phyloP scores from a whole-genome alignment of 2,113 vertebrate species.

The Thymallus thymallus region DNA sequence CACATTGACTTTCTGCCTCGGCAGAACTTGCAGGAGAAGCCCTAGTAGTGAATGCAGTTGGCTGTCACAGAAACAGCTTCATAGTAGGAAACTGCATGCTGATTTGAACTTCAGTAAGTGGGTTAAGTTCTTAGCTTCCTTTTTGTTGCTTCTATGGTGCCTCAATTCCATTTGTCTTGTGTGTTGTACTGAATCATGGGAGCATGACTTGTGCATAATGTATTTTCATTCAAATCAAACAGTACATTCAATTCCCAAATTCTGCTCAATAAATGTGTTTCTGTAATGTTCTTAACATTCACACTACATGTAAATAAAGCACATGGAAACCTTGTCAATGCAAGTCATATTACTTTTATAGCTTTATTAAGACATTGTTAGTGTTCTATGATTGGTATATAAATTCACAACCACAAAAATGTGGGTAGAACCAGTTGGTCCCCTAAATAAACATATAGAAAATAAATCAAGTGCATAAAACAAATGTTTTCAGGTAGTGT shows the following conservation, averaged over 20 bases:
- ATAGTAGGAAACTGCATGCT: constrained; percentile 45
- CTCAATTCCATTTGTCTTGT: constrained; percentile 10
- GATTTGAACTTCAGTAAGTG: not conserved
- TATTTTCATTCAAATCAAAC: not conserved
- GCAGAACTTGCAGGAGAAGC: constrained; percentile 29
- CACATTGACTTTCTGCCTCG: constrained; percentile 43
- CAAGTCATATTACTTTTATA: not conserved
- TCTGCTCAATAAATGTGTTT: constrained; percentile 47
- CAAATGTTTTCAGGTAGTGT: not conserved
- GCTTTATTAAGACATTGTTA: constrained; percentile 34
- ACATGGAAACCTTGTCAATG: not conserved
- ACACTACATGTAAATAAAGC: not conserved
- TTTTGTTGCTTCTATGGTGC: constrained; percentile 19
- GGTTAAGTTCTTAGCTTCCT: constrained; percentile 10
- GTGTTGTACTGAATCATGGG: constrained; percentile 17
- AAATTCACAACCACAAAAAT: constrained; percentile 1
- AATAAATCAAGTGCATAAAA: constrained; percentile 18
- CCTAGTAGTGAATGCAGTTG: constrained; percentile 29
- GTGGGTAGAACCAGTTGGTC: not conserved
- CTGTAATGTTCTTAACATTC: not conserved
- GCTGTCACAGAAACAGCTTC: constrained; percentile 9
- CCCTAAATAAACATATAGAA: not conserved
- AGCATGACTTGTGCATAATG: constrained; percentile 2
- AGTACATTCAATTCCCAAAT: constrained; percentile 20
- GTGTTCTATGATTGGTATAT: constrained; percentile 14